phyloP scores from a whole-genome alignment of 2,888 invertebrate genomes.

The Agrotis exclamationis region DNA sequence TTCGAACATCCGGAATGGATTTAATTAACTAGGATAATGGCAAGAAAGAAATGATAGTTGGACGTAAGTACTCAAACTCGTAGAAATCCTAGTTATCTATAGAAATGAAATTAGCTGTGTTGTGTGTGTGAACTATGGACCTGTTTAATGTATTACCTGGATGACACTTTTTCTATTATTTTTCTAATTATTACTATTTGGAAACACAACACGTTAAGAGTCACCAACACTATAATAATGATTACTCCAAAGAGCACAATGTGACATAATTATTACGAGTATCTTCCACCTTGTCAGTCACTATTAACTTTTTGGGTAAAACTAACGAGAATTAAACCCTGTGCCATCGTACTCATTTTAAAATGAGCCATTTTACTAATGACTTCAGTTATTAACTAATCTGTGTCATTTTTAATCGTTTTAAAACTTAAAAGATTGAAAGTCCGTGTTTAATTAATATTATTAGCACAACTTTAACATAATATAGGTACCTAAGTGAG shows the following conservation, averaged over 20 bases:
- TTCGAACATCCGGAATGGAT: too few relatives aligned
- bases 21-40: too few relatives aligned
- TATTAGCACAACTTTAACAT: neutral
- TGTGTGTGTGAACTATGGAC: too few relatives aligned
- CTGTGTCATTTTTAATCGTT: too few relatives aligned
- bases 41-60: too few relatives aligned
- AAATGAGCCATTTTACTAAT: too few relatives aligned
- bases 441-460: neutral
- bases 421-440: neutral
- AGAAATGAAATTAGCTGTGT: too few relatives aligned
- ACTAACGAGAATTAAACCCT: slow-evolving; percentile 4
- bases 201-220: neutral
- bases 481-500: neutral
- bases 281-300: neutral
- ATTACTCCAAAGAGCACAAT: neutral
- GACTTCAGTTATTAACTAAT: too few relatives aligned
- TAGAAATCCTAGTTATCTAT: too few relatives aligned
- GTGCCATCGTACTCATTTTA: neutral
- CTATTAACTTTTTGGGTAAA: neutral
- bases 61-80: too few relatives aligned
- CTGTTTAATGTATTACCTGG: too few relatives aligned
- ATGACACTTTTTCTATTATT: too few relatives aligned
- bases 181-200: neutral
- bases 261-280: neutral
- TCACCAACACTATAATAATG: neutral